Evolutionary conservation across 2,113 vertebrate genomes (phyloP).

Genomic region (Patagioenas fasciata): DNA sequence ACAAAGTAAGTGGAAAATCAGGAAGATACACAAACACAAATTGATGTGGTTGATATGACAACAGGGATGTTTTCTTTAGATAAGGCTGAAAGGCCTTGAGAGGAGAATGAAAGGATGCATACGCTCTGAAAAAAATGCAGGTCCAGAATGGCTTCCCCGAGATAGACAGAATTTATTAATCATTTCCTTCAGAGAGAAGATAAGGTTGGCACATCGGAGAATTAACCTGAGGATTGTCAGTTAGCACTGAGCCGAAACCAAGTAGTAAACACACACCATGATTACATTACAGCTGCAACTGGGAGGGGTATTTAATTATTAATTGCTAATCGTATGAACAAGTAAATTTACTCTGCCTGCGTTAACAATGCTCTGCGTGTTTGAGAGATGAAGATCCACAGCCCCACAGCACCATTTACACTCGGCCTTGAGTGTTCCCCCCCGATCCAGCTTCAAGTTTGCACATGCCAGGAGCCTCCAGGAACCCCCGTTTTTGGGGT

Average conservation of each 20-base stretch:
- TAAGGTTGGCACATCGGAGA: not conserved
- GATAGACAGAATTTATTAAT: constrained; percentile 27
- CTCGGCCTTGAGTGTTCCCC: not conserved
- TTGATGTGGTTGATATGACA: constrained; percentile 56
- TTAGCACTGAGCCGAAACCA: not conserved
- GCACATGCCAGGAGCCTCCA: not conserved
- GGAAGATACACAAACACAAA: not conserved
- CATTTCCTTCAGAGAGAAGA: constrained; percentile 26
- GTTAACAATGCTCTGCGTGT: not conserved
- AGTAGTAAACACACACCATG: not conserved
- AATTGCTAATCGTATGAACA: not conserved
- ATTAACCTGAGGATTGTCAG: constrained; percentile 4
- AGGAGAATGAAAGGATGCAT: not conserved
- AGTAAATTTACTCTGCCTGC: not conserved
- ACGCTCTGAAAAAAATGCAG: not conserved
- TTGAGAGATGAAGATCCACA: not conserved
- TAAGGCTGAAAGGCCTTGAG: constrained; percentile 49
- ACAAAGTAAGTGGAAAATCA: not conserved
- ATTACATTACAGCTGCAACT: not conserved
- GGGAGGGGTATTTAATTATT: constrained; percentile 14
- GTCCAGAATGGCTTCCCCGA: constrained; percentile 3
- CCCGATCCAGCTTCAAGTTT: not conserved
- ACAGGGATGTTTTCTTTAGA: constrained; percentile 65
- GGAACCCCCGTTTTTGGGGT: not conserved
- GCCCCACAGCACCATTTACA: not conserved